Conservation (phyloP, 2,113 vertebrate species). For the Lethenteron reissneri region DNA sequence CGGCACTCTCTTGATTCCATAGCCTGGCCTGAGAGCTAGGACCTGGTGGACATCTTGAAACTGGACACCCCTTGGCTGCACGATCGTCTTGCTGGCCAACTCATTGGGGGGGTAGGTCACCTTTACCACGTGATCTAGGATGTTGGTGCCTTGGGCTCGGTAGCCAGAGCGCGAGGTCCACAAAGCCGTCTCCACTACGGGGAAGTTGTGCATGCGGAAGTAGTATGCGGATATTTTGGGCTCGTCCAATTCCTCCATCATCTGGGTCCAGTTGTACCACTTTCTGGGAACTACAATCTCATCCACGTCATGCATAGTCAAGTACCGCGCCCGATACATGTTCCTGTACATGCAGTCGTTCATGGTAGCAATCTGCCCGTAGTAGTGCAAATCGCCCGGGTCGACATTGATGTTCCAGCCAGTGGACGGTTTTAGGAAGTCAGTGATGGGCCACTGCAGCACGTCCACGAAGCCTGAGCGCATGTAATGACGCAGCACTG, state of each 20-base stretch:
- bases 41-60: too few relatives aligned
- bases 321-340: conserved; percentile 11
- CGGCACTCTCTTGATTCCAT: too few relatives aligned
- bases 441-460: conserved; percentile 9
- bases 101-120: too few relatives aligned
- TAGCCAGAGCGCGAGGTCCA: too few relatives aligned
- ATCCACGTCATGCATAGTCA: conserved; percentile 10
- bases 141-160: too few relatives aligned
- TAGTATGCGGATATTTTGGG: not conserved
- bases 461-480: conserved; percentile 9
- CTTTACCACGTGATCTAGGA: too few relatives aligned
- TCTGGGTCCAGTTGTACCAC: conserved; percentile 6
- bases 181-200: not conserved
- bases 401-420: not conserved
- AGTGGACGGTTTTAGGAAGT: conserved; percentile 3
- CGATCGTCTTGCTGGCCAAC: too few relatives aligned
- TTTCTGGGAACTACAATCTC: conserved; percentile 11
- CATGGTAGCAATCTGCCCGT: conserved; percentile 13
- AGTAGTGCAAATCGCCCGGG: conserved; percentile 13
- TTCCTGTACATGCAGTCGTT: conserved; percentile 16
- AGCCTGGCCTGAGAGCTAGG: too few relatives aligned
- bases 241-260: conserved; percentile 8
- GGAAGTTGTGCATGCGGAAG: not conserved
- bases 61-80: too few relatives aligned
- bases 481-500: conserved; percentile 8